A percentile compares a stretch with the other conserved stretches of the same genome.
Conservation (phyloP, 2,113 vertebrate species). For the Grammomys dolichurus region DNA sequence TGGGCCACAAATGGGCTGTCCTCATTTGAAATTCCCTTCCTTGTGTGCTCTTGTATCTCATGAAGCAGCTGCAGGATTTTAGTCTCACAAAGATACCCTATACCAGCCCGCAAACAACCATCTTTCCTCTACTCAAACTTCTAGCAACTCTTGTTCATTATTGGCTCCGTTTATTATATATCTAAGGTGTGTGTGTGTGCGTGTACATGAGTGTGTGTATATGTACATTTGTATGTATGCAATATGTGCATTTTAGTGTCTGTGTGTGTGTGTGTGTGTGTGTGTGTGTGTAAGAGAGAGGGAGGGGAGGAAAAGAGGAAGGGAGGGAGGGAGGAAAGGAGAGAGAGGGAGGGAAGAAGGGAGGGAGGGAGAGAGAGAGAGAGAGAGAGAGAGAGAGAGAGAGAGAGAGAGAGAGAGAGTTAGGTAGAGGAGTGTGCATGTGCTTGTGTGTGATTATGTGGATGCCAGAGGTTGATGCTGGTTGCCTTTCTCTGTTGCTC, state of each 20-base stretch:
- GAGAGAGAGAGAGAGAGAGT: background rate
- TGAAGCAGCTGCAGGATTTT: background rate
- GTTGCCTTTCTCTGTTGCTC: background rate
- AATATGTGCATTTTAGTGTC: background rate
- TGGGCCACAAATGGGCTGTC: background rate
- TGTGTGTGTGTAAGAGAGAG: background rate
- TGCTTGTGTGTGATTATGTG: background rate
- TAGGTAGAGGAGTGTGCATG: no score
- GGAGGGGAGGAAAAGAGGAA: no score
- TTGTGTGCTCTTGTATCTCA: fast-evolving
- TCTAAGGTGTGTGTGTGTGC: background rate
- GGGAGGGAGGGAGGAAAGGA: no score
- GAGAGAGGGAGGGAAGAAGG: no score
- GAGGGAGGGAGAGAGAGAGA: no score
- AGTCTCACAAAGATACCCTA: background rate
- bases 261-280: background rate
- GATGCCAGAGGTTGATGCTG: background rate
- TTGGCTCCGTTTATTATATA: background rate
- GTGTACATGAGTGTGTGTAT: background rate
- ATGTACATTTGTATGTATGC: no score
- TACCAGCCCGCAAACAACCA: fast-evolving
- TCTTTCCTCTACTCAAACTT: background rate
- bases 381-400: background rate
- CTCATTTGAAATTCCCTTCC: background rate
- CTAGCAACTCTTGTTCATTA: fast-evolving